Percentiles rank a stretch among this genome's conserved stretches.
Conservation (phyloP, 2,113 vertebrate species). For the Struthidea cinerea region DNA sequence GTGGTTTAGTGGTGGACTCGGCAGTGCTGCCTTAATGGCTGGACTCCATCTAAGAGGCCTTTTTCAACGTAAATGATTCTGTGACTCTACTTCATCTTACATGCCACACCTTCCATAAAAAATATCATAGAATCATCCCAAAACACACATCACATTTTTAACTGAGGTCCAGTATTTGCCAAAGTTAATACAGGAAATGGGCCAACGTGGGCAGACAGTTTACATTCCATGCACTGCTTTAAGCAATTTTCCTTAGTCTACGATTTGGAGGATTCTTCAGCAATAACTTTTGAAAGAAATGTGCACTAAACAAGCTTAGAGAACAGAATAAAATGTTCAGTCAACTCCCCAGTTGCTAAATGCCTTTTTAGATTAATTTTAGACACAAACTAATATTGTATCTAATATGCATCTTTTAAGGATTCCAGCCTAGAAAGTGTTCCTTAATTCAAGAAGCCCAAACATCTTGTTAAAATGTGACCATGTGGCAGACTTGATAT, state of each 20-base stretch:
- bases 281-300: background rate
- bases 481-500: background rate
- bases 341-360: background rate
- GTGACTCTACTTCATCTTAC: background rate
- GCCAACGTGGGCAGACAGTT: background rate
- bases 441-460: background rate
- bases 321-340: background rate
- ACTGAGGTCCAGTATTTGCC: background rate
- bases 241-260: background rate
- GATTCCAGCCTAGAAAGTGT: background rate
- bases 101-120: background rate
- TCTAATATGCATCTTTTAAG: background rate
- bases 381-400: background rate
- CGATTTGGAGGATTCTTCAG: background rate
- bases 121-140: background rate
- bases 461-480: background rate
- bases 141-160: background rate
- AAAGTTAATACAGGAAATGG: background rate
- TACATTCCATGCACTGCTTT: background rate
- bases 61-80: background rate
- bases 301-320: background rate
- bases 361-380: background rate
- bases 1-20: background rate
- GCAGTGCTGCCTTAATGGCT: background rate
- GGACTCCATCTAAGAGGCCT: background rate